Percentiles rank a stretch among this genome's conserved stretches.
Conservation (phyloP, 2,888 invertebrate genomes). For the Anthoptus insignis region DNA sequence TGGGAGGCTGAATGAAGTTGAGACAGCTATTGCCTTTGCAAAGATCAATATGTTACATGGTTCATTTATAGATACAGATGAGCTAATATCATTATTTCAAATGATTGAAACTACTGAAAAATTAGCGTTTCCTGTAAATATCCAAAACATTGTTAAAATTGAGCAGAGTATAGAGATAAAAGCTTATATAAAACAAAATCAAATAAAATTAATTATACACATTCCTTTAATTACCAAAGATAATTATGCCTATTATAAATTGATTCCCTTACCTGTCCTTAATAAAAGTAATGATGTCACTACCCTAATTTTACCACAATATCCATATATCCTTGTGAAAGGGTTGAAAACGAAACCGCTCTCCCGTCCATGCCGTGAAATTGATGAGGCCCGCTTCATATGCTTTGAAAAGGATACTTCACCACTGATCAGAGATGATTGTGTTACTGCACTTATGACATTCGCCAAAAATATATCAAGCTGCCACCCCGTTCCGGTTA, state of each 20-base stretch:
- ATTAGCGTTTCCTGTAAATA: constrained; percentile 30
- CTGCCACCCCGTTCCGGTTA: neutral
- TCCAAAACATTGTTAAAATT: constrained; percentile 43
- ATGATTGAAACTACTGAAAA: constrained; percentile 25
- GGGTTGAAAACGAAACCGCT: constrained; percentile 16
- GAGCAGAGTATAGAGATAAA: constrained; percentile 41
- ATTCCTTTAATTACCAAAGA: constrained; percentile 38
- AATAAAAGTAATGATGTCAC: constrained; percentile 3
- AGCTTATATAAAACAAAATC: constrained; percentile 41
- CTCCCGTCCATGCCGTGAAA: constrained; percentile 7
- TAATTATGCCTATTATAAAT: constrained; percentile 38
- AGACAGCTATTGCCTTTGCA: constrained; percentile 34
- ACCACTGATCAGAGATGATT: constrained; percentile 5
- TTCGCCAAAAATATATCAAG: constrained; percentile 1
- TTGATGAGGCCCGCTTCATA: constrained; percentile 7
- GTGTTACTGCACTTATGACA: neutral
- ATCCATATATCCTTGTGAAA: constrained; percentile 19
- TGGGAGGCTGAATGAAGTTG: constrained; percentile 32
- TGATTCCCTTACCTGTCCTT: neutral
- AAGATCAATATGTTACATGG: constrained; percentile 22
- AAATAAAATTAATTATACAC: constrained; percentile 44
- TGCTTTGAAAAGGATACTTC: neutral
- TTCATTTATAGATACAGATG: constrained; percentile 25
- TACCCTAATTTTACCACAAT: constrained; percentile 18
- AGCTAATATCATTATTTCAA: constrained; percentile 17